Evolutionary conservation across 2,797 vertebrate genomes (phyloP).

Genomic region (Moxostoma hubbsi): DNA sequence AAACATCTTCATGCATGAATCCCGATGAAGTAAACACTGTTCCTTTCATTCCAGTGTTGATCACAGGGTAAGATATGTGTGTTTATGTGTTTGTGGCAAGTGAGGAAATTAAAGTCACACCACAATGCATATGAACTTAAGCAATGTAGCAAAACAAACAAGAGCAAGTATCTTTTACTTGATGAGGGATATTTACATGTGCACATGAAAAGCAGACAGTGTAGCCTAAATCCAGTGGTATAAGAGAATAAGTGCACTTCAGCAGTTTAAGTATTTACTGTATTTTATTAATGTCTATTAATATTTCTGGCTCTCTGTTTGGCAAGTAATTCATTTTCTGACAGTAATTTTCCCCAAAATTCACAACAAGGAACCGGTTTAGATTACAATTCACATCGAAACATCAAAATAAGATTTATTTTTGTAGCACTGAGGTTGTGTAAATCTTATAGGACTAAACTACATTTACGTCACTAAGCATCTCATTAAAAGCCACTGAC

Average conservation of each 20-base stretch:
- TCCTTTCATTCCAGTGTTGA: not conserved
- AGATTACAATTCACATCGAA: too few relatives aligned
- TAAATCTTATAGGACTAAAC: constrained; percentile 7
- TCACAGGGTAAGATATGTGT: not conserved
- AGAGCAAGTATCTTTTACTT: too few relatives aligned
- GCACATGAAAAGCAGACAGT: too few relatives aligned
- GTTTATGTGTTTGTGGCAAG: not conserved
- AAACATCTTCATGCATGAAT: constrained; percentile 11
- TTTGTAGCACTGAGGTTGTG: not conserved
- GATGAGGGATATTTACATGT: too few relatives aligned
- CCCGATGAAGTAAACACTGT: not conserved
- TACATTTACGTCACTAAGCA: not conserved
- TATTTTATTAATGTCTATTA: not conserved
- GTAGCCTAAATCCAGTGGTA: too few relatives aligned
- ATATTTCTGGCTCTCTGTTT: not conserved
- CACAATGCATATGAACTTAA: not conserved
- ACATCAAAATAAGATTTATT: not conserved
- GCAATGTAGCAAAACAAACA: not conserved
- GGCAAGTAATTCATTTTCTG: not conserved
- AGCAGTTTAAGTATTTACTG: not conserved
- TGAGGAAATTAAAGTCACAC: constrained; percentile 5
- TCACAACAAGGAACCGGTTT: too few relatives aligned
- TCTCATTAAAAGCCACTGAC: constrained; percentile 46
- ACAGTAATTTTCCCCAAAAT: too few relatives aligned
- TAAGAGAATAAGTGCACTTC: too few relatives aligned